These are phyloP conservation scores for Serinus canaria DNA, from an alignment of 2,113 vertebrate species.

Conservation along the genomic window DNA sequence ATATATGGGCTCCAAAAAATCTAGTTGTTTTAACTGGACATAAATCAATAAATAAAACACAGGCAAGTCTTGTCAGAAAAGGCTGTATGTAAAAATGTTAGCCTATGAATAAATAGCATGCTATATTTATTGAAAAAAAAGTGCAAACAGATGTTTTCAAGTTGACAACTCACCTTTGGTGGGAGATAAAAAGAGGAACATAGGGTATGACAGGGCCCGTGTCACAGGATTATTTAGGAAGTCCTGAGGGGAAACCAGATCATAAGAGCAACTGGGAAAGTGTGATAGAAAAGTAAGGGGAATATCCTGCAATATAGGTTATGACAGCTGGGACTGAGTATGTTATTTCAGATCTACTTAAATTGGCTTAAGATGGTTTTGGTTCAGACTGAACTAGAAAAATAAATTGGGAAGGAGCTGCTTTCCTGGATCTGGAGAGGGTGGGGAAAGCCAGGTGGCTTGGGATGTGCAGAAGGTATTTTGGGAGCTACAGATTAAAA, in stretches of 20 bases:
- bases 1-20: background rate
- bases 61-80: background rate
- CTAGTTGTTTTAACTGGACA: background rate
- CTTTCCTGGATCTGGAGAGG: background rate
- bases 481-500: slow-evolving; percentile 20
- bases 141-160: background rate
- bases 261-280: background rate
- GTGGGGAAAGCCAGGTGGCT: slow-evolving; percentile 44
- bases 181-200: background rate
- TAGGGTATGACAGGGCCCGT: background rate
- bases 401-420: background rate
- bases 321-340: slow-evolving; percentile 23
- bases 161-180: background rate
- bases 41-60: background rate
- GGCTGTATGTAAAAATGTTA: background rate
- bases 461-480: slow-evolving; percentile 42
- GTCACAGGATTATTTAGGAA: background rate
- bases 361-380: background rate
- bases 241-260: background rate
- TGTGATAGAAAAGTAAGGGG: background rate
- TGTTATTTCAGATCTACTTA: background rate
- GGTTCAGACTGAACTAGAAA: slow-evolving; percentile 49
- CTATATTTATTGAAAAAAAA: background rate
- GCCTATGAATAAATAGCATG: background rate
- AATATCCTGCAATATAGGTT: slow-evolving; percentile 22